A percentile compares a stretch with the other conserved stretches of the same genome.
phyloP scores from a whole-genome alignment of 2,113 vertebrate species.

The Argyrosomus japonicus region DNA sequence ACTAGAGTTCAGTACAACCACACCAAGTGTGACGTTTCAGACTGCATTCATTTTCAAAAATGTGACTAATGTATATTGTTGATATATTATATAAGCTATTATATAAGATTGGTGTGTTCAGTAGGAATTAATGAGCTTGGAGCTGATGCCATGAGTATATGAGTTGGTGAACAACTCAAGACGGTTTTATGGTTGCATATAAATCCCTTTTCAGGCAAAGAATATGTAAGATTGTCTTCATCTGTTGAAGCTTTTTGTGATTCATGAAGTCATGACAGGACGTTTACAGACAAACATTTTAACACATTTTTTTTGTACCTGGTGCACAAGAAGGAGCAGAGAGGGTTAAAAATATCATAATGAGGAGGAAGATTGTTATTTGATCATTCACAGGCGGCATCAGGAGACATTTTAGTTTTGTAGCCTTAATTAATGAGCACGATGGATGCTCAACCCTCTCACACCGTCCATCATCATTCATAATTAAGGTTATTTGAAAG shows the following conservation, averaged over 20 bases:
- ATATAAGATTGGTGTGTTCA: no score
- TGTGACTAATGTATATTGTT: background rate
- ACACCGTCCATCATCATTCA: background rate
- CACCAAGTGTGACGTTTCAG: no score
- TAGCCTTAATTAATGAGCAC: background rate
- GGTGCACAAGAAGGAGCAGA: background rate
- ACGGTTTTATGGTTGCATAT: no score
- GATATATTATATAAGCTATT: background rate
- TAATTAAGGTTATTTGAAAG: background rate
- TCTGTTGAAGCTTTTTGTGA: no score
- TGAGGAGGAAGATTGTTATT: background rate
- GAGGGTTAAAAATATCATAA: background rate
- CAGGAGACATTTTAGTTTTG: background rate
- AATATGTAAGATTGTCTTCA: no score
- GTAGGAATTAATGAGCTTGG: background rate
- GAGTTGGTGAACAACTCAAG: no score
- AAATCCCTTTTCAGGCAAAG: no score
- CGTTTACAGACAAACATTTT: background rate
- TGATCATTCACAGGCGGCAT: background rate
- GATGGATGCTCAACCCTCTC: background rate
- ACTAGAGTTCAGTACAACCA: background rate
- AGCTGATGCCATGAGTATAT: no score
- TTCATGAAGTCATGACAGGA: no score
- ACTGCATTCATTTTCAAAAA: conserved; percentile 1
- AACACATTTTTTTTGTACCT: background rate